Conservation (phyloP, 2,113 vertebrate species). For the Chamaea fasciata region DNA sequence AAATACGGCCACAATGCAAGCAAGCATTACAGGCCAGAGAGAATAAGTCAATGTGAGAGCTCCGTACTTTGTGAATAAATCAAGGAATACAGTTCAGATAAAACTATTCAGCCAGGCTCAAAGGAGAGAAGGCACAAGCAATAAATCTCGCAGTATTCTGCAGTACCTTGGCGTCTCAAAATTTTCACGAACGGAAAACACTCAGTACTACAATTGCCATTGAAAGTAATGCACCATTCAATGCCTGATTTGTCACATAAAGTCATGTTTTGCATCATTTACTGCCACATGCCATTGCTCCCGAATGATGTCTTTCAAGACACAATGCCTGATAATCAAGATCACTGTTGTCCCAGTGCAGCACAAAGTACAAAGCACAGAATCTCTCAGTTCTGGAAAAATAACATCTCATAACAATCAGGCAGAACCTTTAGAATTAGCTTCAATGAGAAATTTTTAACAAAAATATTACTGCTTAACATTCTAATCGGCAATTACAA, state of each 20-base stretch:
- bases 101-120: background rate
- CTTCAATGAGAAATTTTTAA: background rate
- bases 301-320: background rate
- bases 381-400: background rate
- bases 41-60: background rate
- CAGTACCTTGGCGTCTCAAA: background rate
- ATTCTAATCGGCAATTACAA: background rate
- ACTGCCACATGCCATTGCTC: background rate
- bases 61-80: background rate
- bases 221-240: background rate
- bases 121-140: background rate
- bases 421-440: background rate
- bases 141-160: background rate
- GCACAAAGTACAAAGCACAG: background rate
- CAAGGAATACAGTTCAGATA: background rate
- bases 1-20: background rate
- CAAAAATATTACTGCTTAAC: background rate
- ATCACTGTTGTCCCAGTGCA: background rate
- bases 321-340: background rate
- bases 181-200: background rate
- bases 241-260: background rate
- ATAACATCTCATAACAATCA: background rate
- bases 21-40: background rate
- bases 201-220: background rate
- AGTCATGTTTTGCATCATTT: background rate